Base-by-base conservation (phyloP, 2,797 vertebrate species). In the Erpetoichthys calabaricus region DNA sequence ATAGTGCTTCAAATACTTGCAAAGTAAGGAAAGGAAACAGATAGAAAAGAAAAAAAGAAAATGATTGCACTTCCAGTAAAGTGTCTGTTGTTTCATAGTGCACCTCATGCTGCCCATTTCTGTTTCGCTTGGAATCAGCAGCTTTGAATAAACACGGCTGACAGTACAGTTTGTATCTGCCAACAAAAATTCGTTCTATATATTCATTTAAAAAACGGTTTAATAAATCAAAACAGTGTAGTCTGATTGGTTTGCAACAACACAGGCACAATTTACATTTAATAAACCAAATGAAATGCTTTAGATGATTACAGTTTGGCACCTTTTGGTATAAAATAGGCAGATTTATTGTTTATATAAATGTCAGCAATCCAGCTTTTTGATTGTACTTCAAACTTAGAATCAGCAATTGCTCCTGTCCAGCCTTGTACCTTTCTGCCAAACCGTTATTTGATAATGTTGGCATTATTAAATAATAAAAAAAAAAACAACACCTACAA, bases 271-370 rank as follows among this genome's bases (percentile, higher is more conserved):
- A 79, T 75, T 73, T 71, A 78, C 75, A 64, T 73, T 73, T 64
- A 64, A 73, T 84, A 59, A 62, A 68, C 82, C 75, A 72, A 70
- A 77, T 80, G 76, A 80, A 80, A 47, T 78, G 80, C 77, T 79
- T 77, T 75, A 82, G 72, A 67, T 63, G 74, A 71, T 86, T 84
- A 84, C 80, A 83, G 83, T 90, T 94, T 95, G 89, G 92, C 90
- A 93, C 88, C 71, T 80, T 10, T 72, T 70, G 69, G 77, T 76
- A 79, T 70, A 75, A 75, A 76, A 75, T 72, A 77, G 77, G 82
- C 76, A 79, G 74, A 74, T 77, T 69, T 74, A 68, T 67, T 67
- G 67, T 65, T 70, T 68, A 80, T 71, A 79, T 71, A 68, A 70
- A 67, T 62, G 70, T 76, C 66, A 70, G 67, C 2, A 67, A 68